phyloP scores from a whole-genome alignment of 2,888 invertebrate genomes.

The Microchrysa polita region DNA sequence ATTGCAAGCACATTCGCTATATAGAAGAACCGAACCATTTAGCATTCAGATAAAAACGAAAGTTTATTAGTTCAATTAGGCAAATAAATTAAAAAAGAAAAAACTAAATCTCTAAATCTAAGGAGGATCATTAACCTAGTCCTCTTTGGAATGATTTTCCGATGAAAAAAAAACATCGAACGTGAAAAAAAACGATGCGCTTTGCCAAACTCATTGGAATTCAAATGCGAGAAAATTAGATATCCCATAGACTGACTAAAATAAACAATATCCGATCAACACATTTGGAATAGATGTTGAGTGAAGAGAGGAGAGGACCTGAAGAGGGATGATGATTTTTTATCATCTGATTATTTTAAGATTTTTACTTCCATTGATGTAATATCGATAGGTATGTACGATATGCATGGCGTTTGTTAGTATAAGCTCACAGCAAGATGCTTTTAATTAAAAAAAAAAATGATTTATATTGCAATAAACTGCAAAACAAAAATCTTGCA shows the following conservation, averaged over 20 bases:
- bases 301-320: too few relatives aligned
- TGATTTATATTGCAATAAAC: too few relatives aligned
- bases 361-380: too few relatives aligned
- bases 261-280: background rate
- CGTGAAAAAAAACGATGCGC: too few relatives aligned
- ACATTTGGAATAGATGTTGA: background rate
- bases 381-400: too few relatives aligned
- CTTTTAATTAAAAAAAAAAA: too few relatives aligned
- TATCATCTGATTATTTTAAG: background rate
- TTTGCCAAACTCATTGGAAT: background rate
- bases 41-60: background rate
- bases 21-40: background rate
- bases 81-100: too few relatives aligned
- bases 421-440: too few relatives aligned
- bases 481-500: too few relatives aligned
- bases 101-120: background rate
- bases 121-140: slow-evolving; percentile 26
- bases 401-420: too few relatives aligned
- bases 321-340: slow-evolving; percentile 19
- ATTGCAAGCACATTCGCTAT: background rate
- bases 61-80: slow-evolving; percentile 15
- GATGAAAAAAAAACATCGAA: slow-evolving; percentile 12
- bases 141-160: background rate
- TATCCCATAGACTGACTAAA: background rate
- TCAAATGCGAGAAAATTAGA: background rate